phyloP scores from a whole-genome alignment of 2,113 vertebrate species.

The Trogon melanurus region DNA sequence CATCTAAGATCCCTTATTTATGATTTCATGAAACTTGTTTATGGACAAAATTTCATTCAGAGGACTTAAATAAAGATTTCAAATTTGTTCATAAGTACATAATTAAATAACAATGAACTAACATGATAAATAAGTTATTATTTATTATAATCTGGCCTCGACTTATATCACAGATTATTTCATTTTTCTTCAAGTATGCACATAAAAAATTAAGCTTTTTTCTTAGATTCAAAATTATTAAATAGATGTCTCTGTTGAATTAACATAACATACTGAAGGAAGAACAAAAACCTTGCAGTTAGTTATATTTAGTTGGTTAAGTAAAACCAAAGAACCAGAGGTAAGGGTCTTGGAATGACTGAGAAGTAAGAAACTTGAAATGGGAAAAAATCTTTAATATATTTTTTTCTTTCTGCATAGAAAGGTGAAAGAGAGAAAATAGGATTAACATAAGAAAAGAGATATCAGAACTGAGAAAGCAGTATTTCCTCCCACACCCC shows the following conservation, averaged over 20 bases:
- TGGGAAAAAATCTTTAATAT: neutral
- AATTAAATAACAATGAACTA: neutral
- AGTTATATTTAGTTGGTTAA: neutral
- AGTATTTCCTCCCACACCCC: neutral
- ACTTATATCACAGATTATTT: neutral
- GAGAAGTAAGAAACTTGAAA: neutral
- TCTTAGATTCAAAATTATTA: neutral
- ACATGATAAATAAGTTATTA: fast-evolving
- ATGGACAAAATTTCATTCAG: neutral
- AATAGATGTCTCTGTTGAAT: neutral
- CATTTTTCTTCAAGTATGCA: neutral
- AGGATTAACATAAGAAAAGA: neutral
- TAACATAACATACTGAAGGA: neutral
- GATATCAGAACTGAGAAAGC: neutral
- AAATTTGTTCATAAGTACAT: neutral
- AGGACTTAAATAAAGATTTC: neutral
- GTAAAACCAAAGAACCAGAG: neutral
- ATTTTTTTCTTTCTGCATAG: neutral
- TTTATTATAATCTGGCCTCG: neutral
- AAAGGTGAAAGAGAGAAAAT: neutral
- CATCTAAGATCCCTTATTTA: neutral
- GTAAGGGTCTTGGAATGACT: neutral
- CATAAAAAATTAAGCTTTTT: neutral
- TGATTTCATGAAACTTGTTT: neutral
- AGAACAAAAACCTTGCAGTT: neutral